Evolutionary conservation across 2,888 invertebrate genomes (phyloP), one percentile per base, ranked within the genome.

Genomic region (Harmothoe impar): DNA sequence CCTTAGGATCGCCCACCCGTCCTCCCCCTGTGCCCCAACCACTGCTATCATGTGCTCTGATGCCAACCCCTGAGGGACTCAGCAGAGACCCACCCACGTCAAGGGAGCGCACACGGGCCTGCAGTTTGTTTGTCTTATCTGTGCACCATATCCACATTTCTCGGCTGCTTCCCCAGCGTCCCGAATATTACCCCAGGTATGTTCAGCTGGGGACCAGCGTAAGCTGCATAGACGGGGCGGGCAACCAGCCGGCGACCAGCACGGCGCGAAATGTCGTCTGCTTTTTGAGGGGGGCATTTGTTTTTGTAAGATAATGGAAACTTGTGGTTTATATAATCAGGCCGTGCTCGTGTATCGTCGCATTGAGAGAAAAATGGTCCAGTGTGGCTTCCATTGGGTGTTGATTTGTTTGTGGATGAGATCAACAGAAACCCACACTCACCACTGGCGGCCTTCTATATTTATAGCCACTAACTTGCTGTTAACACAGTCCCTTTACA

Each of bases 351-450:
- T 72, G 72, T 72, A 29, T 29, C 72, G 25, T 29, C 7, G 31
- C 5, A 72, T 72, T 72, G 3, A 12, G 81, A 81, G 43, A 81
- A 81, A 81, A 35, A 81, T 43, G 33, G 33, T 12, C 0, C 81
- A 33, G 81, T 33, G 12, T 81, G 81, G 0, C 15, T 81, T 35
- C 15, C 81, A 43, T 81, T 23, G 43, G 81, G 35, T 81, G 43
- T 43, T 81, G 81, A 43, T 81, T 81, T 81, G 33, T 35, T 81
- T 35, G 81, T 81, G 43, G 81, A 43, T 25, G 25, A 81, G 35
- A 81, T 81, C 81, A 81, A 81, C 81, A 81, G 81, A 81, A 81
- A 43, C 12, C 23, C 81, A 43, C n/a, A 81, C 77, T 15, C 43
- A 43, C 43, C 10, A 43, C 62, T 62, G 31, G n/a, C 15, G 20